These are phyloP conservation scores for Phaethornis superciliosus DNA, from an alignment of 2,113 vertebrate genomes.

Conservation along the genomic window DNA sequence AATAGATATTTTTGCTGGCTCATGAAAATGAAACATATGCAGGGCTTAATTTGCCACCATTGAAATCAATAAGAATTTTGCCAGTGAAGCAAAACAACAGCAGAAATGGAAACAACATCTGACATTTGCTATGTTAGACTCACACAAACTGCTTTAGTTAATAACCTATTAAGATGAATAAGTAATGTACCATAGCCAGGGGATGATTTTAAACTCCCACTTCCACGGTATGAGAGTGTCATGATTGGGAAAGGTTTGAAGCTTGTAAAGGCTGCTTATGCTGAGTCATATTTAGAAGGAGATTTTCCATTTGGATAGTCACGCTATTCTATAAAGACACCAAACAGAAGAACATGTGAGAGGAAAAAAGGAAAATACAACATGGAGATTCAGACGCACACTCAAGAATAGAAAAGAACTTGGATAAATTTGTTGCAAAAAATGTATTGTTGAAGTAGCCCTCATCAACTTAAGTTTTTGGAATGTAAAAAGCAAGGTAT, in stretches of 20 bases:
- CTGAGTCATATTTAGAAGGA: background rate
- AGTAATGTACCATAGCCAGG: background rate
- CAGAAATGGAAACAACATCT: constrained; percentile 49
- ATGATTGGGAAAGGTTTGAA: background rate
- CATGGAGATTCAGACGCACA: background rate
- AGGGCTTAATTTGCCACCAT: constrained; percentile 5
- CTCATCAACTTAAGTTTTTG: background rate
- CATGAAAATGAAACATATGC: background rate
- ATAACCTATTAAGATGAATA: background rate
- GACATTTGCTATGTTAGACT: constrained; percentile 9
- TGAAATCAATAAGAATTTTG: constrained; percentile 48
- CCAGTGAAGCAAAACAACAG: constrained; percentile 51
- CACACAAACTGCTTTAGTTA: background rate
- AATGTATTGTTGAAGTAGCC: constrained; percentile 13
- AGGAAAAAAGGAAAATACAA: background rate
- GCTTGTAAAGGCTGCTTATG: background rate
- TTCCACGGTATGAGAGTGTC: background rate
- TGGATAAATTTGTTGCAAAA: background rate
- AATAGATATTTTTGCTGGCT: constrained; percentile 20
- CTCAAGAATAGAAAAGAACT: background rate
- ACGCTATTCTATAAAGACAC: background rate
- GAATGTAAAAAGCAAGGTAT: background rate
- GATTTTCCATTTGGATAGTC: constrained; percentile 11
- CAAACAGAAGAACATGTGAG: background rate
- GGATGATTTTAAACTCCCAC: background rate